Evolutionary conservation across 2,113 vertebrate genomes (phyloP).

Genomic region (Hippocampus guttulatus): DNA sequence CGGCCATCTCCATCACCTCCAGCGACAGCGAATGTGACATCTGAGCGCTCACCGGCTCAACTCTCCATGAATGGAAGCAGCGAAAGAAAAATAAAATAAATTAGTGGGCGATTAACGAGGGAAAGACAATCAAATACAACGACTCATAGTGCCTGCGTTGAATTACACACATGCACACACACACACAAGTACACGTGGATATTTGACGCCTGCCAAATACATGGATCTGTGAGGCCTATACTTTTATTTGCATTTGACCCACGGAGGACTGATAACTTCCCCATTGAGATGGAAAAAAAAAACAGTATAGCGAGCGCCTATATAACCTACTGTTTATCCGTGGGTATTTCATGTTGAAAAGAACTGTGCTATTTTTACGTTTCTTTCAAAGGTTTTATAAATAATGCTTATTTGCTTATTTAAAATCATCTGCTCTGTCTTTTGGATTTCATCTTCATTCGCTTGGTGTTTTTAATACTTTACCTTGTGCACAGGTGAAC

Average conservation of each 20-base stretch:
- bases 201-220: slow-evolving; percentile 63
- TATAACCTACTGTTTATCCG: slow-evolving; percentile 64
- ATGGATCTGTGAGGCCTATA: slow-evolving; percentile 56
- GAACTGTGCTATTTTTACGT: slow-evolving; percentile 82
- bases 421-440: slow-evolving; percentile 82
- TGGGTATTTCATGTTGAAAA: slow-evolving; percentile 80
- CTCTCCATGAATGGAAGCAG: slow-evolving; percentile 36
- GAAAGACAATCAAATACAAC: slow-evolving; percentile 74
- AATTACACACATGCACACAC: slow-evolving; percentile 35
- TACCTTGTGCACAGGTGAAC: slow-evolving; percentile 80
- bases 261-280: slow-evolving; percentile 62
- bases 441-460: slow-evolving; percentile 82
- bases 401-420: slow-evolving; percentile 97
- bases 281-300: slow-evolving; percentile 33
- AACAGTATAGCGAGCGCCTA: slow-evolving; percentile 56
- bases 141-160: slow-evolving; percentile 72
- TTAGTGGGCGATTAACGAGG: slow-evolving; percentile 47
- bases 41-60: slow-evolving; percentile 67
- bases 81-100: neutral
- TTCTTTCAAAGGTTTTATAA: slow-evolving; percentile 83
- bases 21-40: slow-evolving; percentile 99
- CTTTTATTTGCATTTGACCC: slow-evolving; percentile 56
- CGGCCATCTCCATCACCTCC: slow-evolving; percentile 99
- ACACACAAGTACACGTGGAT: slow-evolving; percentile 39
- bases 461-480: slow-evolving; percentile 85